Evolutionary conservation across 1,140 invertebrate genomes (phyloP), one percentile per base, ranked within the genome.

Genomic region (Euwallacea similis): DNA sequence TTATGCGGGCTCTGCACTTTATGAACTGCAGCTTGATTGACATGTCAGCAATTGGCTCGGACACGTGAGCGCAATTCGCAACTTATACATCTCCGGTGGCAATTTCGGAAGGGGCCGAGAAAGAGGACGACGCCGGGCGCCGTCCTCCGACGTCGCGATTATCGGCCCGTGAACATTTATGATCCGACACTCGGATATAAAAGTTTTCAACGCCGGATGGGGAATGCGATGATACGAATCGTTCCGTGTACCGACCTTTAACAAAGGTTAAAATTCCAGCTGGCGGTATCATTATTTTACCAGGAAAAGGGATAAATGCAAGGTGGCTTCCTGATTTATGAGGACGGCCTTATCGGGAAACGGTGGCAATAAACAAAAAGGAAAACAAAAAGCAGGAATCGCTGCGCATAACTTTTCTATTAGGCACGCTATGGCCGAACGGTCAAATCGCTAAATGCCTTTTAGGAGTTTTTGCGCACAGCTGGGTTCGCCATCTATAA

Each of bases 391-490:
- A 62, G 60, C 60, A 43, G 54, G 56, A 70, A 70, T 70, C 68
- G 68, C 60, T 64, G 61, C 68, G 54, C 68, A 70, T 70, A 70
- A 70, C 68, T 70, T 70, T 70, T 63, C 68, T 70, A 70, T 70
- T 64, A 64, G 59, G 68, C 68, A 64, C 68, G 68, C 68, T 62
- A 70, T 47, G 60, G 61, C 68, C 68, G 42, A 42, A 13, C 44
- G 56, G 53, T 70, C 46, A 61, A 42, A 21, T 41, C 61, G 68
- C 61, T 43, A 64, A 63, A 54, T 44, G 42, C 46, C 15, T 62
- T 62, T 16, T 50, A 43, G 42, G 60, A 62, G 60, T 62, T 46
- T 15, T 62, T 33, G 21, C 21, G 4, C 21, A 33, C 21, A 33
- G 21, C 21, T 4, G 21, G 4, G 21, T 33, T 33, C 4, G 21